phyloP scores from a whole-genome alignment of 2,797 vertebrate genomes.

The Anguilla anguilla region DNA sequence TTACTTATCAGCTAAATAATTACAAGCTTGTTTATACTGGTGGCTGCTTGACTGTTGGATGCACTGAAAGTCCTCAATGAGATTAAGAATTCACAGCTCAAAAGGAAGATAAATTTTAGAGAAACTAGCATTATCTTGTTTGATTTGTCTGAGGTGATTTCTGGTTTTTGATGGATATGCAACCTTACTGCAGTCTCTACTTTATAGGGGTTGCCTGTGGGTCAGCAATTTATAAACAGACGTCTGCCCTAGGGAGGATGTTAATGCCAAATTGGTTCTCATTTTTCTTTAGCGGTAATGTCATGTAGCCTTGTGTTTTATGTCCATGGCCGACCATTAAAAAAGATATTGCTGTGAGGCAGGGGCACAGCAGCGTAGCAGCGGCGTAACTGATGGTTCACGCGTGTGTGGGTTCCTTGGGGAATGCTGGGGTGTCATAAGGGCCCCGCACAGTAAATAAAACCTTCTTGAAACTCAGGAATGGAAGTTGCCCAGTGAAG shows the following conservation, averaged over 20 bases:
- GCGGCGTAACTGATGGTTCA: slow-evolving; percentile 47
- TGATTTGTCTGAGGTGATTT: neutral
- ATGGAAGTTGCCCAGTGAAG: slow-evolving; percentile 11
- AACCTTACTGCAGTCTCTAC: neutral
- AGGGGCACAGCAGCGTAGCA: slow-evolving; percentile 25
- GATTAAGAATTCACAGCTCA: neutral
- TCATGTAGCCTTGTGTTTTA: slow-evolving; percentile 61
- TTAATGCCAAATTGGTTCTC: slow-evolving; percentile 33
- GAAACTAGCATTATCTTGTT: neutral
- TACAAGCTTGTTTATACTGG: neutral
- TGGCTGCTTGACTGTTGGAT: neutral
- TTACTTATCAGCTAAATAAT: neutral
- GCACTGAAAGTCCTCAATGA: neutral
- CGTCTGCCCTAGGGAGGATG: neutral
- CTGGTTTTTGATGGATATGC: neutral
- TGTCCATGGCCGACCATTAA: slow-evolving; percentile 51
- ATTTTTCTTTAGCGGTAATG: slow-evolving; percentile 44
- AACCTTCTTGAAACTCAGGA: slow-evolving; percentile 25
- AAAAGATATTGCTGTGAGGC: slow-evolving; percentile 35
- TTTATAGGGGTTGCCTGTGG: slow-evolving; percentile 50
- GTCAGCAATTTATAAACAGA: slow-evolving; percentile 43
- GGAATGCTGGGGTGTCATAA: slow-evolving; percentile 33
- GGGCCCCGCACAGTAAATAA: slow-evolving; percentile 26
- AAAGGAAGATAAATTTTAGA: neutral
- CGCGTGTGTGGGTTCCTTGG: slow-evolving; percentile 44